Base-by-base conservation (phyloP, 2,888 invertebrate genomes). In the Zaprionus obscuricornis region DNA sequence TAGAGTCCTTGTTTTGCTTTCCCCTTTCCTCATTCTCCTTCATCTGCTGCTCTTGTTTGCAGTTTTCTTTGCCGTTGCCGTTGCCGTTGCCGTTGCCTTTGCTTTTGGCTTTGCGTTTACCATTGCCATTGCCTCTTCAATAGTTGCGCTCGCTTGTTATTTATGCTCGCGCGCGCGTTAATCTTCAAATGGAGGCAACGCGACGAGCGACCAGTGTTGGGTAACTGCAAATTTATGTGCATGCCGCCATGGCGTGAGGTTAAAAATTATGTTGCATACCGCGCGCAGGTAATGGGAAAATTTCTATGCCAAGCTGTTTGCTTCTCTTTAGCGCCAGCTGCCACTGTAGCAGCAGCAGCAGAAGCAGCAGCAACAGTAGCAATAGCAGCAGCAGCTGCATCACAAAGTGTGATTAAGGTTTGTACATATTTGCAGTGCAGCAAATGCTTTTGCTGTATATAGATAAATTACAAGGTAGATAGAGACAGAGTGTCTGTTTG, bases 261-360 rank as follows among this genome's bases (percentile, higher is more conserved):
- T 77, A 63, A 76, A 77, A 76, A 82, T 82, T 67, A 69, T 67
- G 70, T 66, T 74, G 74, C 82, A 70, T 66, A 73, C 66, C 54
- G n/a, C 55, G 58, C 20, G 43, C 51, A 42, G 58, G 52, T 74
- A 73, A 73, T 71, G 57, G 59, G 57, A 52, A 67, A 54, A 56
- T 60, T 64, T 55, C 64, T 52, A 59, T 55, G 54, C 57, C 57
- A 57, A 50, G 50, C 51, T 57, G 57, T 62, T 60, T 56, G 50
- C 66, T n/a, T 24, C 50, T 66, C 56, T 60, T 66, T 60, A 64
- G 65, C 49, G 10, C 36, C 18, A 20, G 17, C 17, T 14, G 14
- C 6, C 3, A n/a, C n/a, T n/a, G 18, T 22, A 17, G 13, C 45
- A 33, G 40, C 39, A 39, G 42, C 31, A 46, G 40, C 16, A 10